Evolutionary conservation across 2,888 invertebrate genomes (phyloP), one percentile per base, ranked within the genome.

Genomic region (Anoplius nigerrimus): DNA sequence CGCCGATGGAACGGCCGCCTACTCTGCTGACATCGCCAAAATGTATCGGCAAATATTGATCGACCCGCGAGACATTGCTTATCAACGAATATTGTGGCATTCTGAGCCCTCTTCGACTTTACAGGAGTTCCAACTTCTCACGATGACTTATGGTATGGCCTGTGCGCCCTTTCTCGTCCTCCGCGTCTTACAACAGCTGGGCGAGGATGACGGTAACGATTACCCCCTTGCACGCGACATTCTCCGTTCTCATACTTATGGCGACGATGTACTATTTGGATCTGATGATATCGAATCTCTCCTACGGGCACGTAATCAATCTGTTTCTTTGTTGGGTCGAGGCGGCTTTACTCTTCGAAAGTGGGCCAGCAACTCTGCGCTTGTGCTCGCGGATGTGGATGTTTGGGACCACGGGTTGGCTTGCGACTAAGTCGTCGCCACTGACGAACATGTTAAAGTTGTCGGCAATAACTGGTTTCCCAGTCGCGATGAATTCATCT

Each of bases 311-410:
- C 18, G 22, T 5, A 4, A 21, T 18, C 20, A 20, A 18, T 13
- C 16, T 3, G 18, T 21, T 5, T 18, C 13, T 65, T 62, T 21
- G 54, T 21, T n/a, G 2, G n/a, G 18, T 0, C 55, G 48, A n/a
- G 66, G 61, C 21, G 60, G 60, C 15, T 60, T 60, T 22, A 22
- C 11, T 5, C n/a, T 59, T 0, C 45, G 59, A 0, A 59, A 59
- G 0, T 59, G 59, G 59, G 48, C 48, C 34, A 15, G 46, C 15
- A 53, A 46, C 18, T 43, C 58, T 1, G 16, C 62, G 11, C 52
- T 52, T 24, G 60, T 63, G 13, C 63, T 64, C 2, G 45, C 48
- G 22, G 61, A 64, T 51, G 42, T 64, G 2, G 52, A 52, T 18
- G 20, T 4, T 18, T 11, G 2, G 3, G 20, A 52, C 3, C 52